Evolutionary conservation across 2,113 vertebrate genomes (phyloP), one percentile per base, ranked within the genome.

Genomic region (Chrysochloris asiatica): DNA sequence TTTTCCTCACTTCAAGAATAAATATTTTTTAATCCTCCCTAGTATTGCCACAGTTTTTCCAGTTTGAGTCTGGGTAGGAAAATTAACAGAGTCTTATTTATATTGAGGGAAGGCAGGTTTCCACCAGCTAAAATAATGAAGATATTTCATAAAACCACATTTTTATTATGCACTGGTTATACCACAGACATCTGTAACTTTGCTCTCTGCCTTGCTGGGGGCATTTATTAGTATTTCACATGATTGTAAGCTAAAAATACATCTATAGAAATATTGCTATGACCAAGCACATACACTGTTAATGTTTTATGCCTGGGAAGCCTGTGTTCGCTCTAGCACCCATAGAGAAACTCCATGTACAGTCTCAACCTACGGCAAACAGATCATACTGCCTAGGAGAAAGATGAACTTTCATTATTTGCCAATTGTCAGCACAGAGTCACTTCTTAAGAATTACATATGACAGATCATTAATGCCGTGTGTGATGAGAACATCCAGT

Each of bases 281-380:
- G n/a, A 5, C 28, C 1, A 8, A 52, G 45, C 45, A 41, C 8
- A 67, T 0, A 14, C 41, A 52, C 24, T 36, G n/a, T 41, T 41
- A 21, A 52, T 75, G 90, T 65, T 86, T 71, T 30, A 41, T 80
- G 45, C 45, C 17, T 28, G 9, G 52, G 50, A 65, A 71, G 84
- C 54, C 71, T 59, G 56, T 0, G 1, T 48, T 85, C 75, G 84
- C 50, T 43, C 65, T 11, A 6, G 72, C 47, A 76, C 59, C 48
- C 45, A 76, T 45, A 59, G 48, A 33, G n/a, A n/a, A 41, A 61
- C n/a, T 95, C 69, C 92, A 30, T 94, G 86, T 63, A 72, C 43
- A 41, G 24, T 80, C 94, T 59, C 95, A 52, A 83, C 92, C 81
- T 95, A 93, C 50, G 90, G 83, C 88, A 91, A 95, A 95, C 54